phyloP scores from a whole-genome alignment of 2,113 vertebrate genomes.

The Plestiodon gilberti region DNA sequence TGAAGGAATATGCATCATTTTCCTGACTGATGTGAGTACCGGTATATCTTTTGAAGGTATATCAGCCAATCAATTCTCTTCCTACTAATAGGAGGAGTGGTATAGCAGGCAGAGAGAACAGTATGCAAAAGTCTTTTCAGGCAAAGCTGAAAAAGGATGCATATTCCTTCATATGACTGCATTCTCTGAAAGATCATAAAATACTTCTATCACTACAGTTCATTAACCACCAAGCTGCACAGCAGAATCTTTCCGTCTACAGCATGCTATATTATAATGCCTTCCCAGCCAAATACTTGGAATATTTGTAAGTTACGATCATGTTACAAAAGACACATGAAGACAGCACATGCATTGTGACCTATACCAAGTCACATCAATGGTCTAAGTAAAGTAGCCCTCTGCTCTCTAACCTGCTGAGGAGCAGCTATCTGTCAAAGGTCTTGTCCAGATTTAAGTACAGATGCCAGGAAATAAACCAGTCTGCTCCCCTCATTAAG shows the following conservation, averaged over 20 bases:
- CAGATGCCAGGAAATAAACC: neutral
- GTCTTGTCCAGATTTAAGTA: neutral
- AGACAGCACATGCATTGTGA: neutral
- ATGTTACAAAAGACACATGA: neutral
- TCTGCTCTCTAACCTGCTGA: neutral
- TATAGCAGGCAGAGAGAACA: no score
- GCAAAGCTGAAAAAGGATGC: neutral
- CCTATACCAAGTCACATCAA: neutral
- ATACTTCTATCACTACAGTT: neutral
- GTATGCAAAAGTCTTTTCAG: no score
- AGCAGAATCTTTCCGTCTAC: neutral
- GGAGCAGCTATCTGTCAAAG: neutral
- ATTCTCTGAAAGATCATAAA: neutral
- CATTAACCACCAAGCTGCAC: neutral
- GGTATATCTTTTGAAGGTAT: no score
- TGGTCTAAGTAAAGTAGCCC: neutral
- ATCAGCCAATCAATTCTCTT: no score
- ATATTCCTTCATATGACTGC: neutral
- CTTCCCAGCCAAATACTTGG: neutral
- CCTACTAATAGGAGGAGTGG: no score
- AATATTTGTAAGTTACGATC: neutral
- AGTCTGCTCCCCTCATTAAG: neutral
- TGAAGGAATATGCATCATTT: neutral
- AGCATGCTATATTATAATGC: neutral
- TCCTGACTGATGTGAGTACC: no score